These are phyloP conservation scores for Microhierax caerulescens DNA, from an alignment of 2,797 vertebrate genomes.

Conservation along the genomic window DNA sequence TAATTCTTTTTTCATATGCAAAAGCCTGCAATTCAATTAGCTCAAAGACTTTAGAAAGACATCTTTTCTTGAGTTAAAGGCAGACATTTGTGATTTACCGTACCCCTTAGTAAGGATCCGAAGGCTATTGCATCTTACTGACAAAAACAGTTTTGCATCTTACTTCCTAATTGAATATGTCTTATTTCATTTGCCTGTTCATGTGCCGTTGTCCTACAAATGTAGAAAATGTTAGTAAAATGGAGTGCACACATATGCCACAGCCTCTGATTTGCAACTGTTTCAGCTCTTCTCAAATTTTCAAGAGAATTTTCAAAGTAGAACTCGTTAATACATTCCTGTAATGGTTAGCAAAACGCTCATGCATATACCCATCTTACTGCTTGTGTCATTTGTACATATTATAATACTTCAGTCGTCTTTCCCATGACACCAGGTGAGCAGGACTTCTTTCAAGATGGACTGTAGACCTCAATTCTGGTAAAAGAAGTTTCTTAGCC, in stretches of 20 bases:
- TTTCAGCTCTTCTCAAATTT: background rate
- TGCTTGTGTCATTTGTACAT: background rate
- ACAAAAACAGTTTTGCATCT: background rate
- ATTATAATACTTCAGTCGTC: background rate
- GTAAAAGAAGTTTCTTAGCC: background rate
- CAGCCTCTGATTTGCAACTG: background rate
- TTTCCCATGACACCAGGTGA: background rate
- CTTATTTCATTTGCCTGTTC: background rate
- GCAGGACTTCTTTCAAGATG: background rate
- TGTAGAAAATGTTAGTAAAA: background rate
- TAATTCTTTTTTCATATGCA: background rate
- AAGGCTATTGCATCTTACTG: background rate
- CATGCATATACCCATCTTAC: background rate
- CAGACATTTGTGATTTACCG: background rate
- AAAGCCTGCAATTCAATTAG: background rate
- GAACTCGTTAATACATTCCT: background rate
- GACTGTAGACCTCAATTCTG: background rate
- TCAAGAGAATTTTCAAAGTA: background rate
- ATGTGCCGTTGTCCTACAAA: background rate
- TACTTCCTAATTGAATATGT: background rate
- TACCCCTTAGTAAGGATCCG: background rate
- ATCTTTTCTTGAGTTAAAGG: background rate
- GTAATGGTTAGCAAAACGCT: background rate
- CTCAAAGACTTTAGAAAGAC: background rate
- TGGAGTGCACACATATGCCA: background rate